Base-by-base conservation (phyloP, 1,140 invertebrate species). In the Acromyrmex heyeri region DNA sequence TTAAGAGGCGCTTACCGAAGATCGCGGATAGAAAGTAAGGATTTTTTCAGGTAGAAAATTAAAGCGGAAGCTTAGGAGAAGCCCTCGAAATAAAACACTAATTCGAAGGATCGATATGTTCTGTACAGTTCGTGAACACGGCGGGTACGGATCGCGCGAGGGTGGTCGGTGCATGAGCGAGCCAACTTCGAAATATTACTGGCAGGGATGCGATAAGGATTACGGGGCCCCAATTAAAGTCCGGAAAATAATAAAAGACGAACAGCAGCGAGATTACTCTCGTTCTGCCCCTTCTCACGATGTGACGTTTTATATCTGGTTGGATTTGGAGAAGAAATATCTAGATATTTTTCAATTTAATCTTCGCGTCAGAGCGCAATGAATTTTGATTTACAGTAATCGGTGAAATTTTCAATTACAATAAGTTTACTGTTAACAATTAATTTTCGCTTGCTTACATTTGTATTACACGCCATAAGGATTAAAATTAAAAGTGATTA, bases 41-140 rank as follows among this genome's bases (percentile, higher is more conserved):
- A 91, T 86, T 88, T 88, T 91, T 87, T 93, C 92, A 92, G 91
- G 92, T 93, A 93, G 93, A 93, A 93, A 93, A 93, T 93, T 92
- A 93, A 92, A 93, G 92, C 91, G 86, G 86, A 83, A 91, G 93
- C 90, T 93, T 91, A 90, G 86, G 91, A 90, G 90, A 89, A 90
- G 88, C 89, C 83, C 88, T 91, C 78, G 89, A 93, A 93, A 89
- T 91, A 92, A 93, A 94, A 93, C 88, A 93, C 90, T 93, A 94
- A 93, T 92, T 92, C 92, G 91, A 87, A 64, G 88, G 92, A 91
- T 92, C 91, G 92, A 92, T 92, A 93, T 89, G 92, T 91, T 88
- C 90, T 88, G 86, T 90, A 88, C 86, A 91, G 88, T 87, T 82
- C 87, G 86, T 86, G 87, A 88, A 92, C 87, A 34, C 78, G 67